phyloP scores from a whole-genome alignment of 2,888 invertebrate genomes.

The Caenorhabditis sp. region DNA sequence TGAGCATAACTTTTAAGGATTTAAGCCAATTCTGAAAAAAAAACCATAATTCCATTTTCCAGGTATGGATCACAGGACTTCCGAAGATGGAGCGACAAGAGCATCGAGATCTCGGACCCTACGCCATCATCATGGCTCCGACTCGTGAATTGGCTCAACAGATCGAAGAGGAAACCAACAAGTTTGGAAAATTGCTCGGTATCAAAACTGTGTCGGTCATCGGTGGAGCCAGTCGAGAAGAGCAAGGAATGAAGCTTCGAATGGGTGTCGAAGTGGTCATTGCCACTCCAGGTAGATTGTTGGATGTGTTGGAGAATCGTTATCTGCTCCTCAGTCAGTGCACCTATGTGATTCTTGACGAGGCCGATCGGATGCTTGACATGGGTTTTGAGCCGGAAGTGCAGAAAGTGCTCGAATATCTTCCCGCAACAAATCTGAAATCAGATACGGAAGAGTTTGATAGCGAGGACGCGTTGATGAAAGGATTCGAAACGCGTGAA shows the following conservation, averaged over 20 bases:
- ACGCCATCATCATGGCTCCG: slow-evolving; percentile 97
- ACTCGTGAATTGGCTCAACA: slow-evolving; percentile 78
- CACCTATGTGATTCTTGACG: slow-evolving; percentile 87
- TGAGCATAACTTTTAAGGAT: no score
- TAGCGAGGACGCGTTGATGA: slow-evolving; percentile 86
- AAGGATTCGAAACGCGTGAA: slow-evolving; percentile 92
- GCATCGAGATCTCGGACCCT: slow-evolving; percentile 79
- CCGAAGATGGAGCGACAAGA: slow-evolving; percentile 84
- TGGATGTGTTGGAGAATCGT: slow-evolving; percentile 96
- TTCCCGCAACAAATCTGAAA: slow-evolving; percentile 97
- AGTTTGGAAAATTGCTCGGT: slow-evolving; percentile 90
- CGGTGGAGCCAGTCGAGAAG: slow-evolving; percentile 91
- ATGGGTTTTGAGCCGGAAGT: slow-evolving; percentile 98
- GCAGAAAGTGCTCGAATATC: slow-evolving; percentile 90
- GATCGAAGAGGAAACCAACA: slow-evolving; percentile 97
- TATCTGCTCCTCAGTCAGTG: slow-evolving; percentile 95
- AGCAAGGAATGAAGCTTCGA: slow-evolving; percentile 82
- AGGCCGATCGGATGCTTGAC: slow-evolving; percentile 99
- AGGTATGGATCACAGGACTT: slow-evolving; percentile 89
- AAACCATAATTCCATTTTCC: slow-evolving; percentile 8
- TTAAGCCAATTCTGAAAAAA: background rate
- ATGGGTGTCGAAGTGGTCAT: slow-evolving; percentile 97
- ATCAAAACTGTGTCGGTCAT: slow-evolving; percentile 93
- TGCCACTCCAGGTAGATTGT: slow-evolving; percentile 97
- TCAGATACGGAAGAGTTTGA: slow-evolving; percentile 98